These are phyloP conservation scores for Druceiella hillmani DNA, from an alignment of 2,888 invertebrate genomes.

Conservation along the genomic window DNA sequence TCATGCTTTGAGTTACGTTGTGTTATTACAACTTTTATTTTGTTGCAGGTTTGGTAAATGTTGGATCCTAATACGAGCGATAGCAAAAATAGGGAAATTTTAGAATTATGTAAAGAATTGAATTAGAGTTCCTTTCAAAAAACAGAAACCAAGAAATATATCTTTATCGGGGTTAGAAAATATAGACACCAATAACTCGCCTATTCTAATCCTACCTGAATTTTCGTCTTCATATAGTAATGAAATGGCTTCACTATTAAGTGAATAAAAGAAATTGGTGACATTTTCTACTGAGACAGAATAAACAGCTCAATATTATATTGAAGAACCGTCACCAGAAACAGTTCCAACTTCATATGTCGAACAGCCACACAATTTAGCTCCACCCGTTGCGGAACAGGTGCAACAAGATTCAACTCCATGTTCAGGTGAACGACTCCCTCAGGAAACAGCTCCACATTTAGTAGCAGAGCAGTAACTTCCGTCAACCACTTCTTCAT, in stretches of 20 bases:
- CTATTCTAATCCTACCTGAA: conserved; percentile 11
- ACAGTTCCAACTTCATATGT: too few species aligned
- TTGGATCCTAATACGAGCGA: conserved; percentile 10
- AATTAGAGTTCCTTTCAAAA: conserved; percentile 9
- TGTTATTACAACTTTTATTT: conserved; percentile 11
- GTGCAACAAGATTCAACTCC: conserved; percentile 6
- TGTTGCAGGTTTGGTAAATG: conserved; percentile 5
- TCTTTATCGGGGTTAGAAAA: conserved; percentile 8
- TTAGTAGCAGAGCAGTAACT: conserved; percentile 6
- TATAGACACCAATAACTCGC: conserved; percentile 11
- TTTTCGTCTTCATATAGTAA: conserved; percentile 12
- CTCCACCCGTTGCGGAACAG: too few species aligned
- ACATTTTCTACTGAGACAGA: conserved; percentile 7
- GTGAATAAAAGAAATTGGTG: conserved; percentile 10
- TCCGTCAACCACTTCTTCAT: conserved; percentile 5
- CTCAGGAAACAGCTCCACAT: conserved; percentile 8
- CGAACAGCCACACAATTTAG: too few species aligned
- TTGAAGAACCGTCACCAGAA: conserved; percentile 7
- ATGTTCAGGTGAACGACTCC: conserved; percentile 4
- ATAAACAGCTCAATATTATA: conserved; percentile 6
- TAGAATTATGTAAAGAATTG: conserved; percentile 10
- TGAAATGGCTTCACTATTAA: conserved; percentile 8
- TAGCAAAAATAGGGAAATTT: conserved; percentile 11
- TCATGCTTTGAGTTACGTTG: conserved; percentile 10
- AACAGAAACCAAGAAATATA: conserved; percentile 9